Base-by-base conservation (phyloP, 2,113 vertebrate genomes). In the Empidonax traillii region DNA sequence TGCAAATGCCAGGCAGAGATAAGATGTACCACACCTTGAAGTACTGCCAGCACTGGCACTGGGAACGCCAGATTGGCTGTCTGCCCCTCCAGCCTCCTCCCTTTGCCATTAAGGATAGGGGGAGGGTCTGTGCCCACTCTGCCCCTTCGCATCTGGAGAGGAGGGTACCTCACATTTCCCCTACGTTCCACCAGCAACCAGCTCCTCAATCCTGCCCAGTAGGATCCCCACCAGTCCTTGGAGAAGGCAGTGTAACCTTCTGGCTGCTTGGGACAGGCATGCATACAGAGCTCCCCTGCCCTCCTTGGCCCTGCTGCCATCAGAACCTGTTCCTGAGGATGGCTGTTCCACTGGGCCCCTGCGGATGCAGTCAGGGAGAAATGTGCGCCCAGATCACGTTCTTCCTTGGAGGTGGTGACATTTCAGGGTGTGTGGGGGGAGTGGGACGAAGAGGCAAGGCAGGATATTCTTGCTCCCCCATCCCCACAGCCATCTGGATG, bases 401-500 rank as follows among this genome's bases (percentile, higher is more conserved):
- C 68, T 61, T 66, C 56, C 72, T 63, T 2, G 61, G 86, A 76
- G 93, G 92, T 93, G 96, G 92, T 90, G 93, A 86, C 96, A 96
- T 96, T 94, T 96, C 23, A 41, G 96, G 83, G 59, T 58, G 89
- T 20, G 56, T 12, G n/a, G 41, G 51, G 93, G 53, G 89, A 80
- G 93, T 87, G 89, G 95, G 94, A 89, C 0, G 82, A 85, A 77
- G 90, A 85, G 86, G 83, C 76, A 53, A 77, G 0, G 89, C 90
- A 80, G 86, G 92, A 94, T 95, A 90, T 87, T 94, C 90, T 87
- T 65, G 78, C 89, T 94, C 81, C 73, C 94, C 94, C 83, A 0
- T 96, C 93, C 92, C 88, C 96, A 27, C 15, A 3, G 86, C 94
- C 96, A 97, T 96, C 96, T 97, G 96, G 96, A 92, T 88, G 92